These are phyloP conservation scores for Orussus abietinus DNA, from an alignment of 1,140 invertebrate genomes.

Conservation along the genomic window DNA sequence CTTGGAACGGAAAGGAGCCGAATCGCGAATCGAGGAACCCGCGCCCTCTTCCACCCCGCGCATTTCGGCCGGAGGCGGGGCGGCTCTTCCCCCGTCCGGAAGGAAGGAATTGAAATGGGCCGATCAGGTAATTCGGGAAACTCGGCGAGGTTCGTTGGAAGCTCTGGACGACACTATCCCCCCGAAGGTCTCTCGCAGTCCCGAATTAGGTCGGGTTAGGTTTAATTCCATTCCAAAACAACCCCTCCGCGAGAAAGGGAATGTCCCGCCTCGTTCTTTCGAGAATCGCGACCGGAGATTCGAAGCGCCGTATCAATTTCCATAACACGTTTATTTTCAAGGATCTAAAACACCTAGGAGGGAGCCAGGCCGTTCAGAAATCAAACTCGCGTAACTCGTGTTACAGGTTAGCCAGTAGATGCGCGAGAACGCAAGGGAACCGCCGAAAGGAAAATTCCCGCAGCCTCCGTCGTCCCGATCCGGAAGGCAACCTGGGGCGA, in stretches of 20 bases:
- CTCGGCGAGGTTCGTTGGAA: too few species aligned
- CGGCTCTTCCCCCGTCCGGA: too few species aligned
- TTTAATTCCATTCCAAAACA: too few species aligned
- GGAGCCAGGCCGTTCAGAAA: neutral
- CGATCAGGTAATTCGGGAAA: constrained; percentile 6
- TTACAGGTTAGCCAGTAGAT: neutral
- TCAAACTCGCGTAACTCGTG: neutral
- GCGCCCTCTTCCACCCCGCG: too few species aligned
- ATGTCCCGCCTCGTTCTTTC: neutral
- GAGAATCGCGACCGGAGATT: neutral
- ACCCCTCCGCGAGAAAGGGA: neutral
- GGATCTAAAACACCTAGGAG: too few species aligned
- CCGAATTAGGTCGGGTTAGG: too few species aligned
- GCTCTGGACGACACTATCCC: too few species aligned
- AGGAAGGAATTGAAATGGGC: constrained; percentile 17
- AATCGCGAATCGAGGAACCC: neutral
- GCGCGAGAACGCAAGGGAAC: neutral
- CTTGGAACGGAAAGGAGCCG: constrained; percentile 1
- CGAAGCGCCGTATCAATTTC: neutral
- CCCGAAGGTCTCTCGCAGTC: too few species aligned
- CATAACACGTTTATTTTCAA: too few species aligned
- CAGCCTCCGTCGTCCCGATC: too few species aligned
- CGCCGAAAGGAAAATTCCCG: neutral
- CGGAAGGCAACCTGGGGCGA: too few species aligned
- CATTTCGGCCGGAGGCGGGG: too few species aligned